phyloP scores from a whole-genome alignment of 2,888 invertebrate species.

The Chydorus sphaericus region DNA sequence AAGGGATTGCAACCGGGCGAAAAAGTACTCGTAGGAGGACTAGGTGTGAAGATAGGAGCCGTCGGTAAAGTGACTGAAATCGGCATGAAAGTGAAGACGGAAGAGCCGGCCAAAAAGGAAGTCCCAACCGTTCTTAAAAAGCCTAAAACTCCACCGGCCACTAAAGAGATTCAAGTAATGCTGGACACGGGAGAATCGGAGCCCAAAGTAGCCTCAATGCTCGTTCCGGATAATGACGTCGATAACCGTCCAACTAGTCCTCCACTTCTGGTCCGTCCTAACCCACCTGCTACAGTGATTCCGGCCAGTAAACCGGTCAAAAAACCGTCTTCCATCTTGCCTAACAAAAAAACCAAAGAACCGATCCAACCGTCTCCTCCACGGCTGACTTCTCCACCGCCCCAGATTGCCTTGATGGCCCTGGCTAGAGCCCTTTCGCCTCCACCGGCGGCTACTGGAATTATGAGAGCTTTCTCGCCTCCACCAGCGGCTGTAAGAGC shows the following conservation, averaged over 20 bases:
- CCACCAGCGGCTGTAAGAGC: not conserved
- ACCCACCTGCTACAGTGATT: not conserved
- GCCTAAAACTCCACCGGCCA: no score
- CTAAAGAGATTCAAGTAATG: constrained; percentile 28
- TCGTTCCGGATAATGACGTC: constrained; percentile 19
- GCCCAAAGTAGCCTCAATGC: constrained; percentile 19
- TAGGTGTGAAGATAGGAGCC: constrained; percentile 13
- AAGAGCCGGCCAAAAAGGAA: constrained; percentile 41
- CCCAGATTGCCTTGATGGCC: not conserved
- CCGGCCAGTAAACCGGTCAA: not conserved
- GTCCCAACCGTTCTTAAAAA: no score
- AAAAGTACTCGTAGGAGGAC: constrained; percentile 13
- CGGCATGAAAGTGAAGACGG: constrained; percentile 12
- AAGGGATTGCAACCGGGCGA: constrained; percentile 9
- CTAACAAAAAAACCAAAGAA: not conserved
- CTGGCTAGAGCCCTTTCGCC: not conserved
- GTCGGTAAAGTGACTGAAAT: constrained; percentile 13
- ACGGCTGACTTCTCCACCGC: not conserved
- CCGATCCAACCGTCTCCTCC: not conserved
- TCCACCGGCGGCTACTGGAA: not conserved
- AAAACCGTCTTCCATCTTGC: constrained; percentile 11
- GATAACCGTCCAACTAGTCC: not conserved
- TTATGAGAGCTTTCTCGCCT: no score
- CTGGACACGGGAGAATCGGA: constrained; percentile 19
- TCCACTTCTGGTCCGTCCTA: no score